Evolutionary conservation across 2,888 invertebrate genomes (phyloP).

Genomic region (Cephus spinipes): DNA sequence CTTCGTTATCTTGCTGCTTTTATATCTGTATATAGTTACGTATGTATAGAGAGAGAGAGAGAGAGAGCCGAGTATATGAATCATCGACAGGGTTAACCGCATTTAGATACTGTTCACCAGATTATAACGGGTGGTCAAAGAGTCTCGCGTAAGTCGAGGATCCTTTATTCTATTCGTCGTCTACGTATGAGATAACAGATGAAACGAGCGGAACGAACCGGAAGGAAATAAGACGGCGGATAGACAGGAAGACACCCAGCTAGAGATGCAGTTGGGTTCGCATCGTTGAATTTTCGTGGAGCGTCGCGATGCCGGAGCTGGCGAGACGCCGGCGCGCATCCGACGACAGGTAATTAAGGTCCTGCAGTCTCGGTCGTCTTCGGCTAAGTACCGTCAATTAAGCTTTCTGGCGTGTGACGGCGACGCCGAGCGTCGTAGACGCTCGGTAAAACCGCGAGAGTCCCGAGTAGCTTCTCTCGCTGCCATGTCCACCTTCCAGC

Average conservation of each 20-base stretch:
- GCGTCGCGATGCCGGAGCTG: not conserved
- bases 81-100: not conserved
- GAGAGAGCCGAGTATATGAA: no score
- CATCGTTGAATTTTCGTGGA: not conserved
- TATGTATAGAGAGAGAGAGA: no score
- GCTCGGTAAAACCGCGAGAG: constrained; percentile 22
- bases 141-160: not conserved
- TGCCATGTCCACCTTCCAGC: not conserved
- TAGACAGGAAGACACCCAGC: not conserved
- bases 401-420: constrained; percentile 31
- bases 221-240: not conserved
- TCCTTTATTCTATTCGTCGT: not conserved
- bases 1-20: no score
- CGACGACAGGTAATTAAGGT: constrained; percentile 41
- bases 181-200: not conserved
- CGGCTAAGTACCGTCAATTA: constrained; percentile 45
- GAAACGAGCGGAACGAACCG: not conserved
- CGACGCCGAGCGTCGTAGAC: constrained; percentile 20
- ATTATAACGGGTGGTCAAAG: not conserved
- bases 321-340: not conserved
- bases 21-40: no score
- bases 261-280: not conserved
- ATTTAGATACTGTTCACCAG: not conserved
- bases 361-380: constrained; percentile 27
- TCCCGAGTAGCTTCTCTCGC: not conserved